Conservation (phyloP, 2,888 invertebrate species). For the Endotricha flammealis region DNA sequence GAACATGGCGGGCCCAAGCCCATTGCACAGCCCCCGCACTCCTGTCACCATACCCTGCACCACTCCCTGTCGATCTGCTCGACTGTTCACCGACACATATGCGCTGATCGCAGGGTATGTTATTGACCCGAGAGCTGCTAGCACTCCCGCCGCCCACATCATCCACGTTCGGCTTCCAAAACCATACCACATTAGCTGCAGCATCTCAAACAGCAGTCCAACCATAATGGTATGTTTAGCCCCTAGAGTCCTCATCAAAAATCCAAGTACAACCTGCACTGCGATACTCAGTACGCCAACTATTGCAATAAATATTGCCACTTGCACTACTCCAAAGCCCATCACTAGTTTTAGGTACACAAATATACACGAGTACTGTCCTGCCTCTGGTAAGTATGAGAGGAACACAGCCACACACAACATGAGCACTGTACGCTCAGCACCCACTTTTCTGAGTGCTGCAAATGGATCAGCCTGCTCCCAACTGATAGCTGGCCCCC, state of each 20-base stretch:
- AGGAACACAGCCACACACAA: conserved; percentile 98
- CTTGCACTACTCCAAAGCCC: conserved; percentile 96
- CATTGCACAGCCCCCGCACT: conserved; percentile 98
- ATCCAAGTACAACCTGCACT: conserved; percentile 92
- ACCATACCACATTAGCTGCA: conserved; percentile 98
- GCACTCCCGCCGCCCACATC: conserved; percentile 99
- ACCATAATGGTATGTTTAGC: conserved; percentile 98
- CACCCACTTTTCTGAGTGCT: conserved; percentile 93
- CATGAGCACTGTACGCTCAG: conserved; percentile 96
- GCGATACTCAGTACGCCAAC: conserved; percentile 97
- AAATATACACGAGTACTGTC: conserved; percentile 99
- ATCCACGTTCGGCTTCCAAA: conserved; percentile 98
- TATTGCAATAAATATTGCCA: conserved; percentile 98
- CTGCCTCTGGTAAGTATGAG: conserved; percentile 98
- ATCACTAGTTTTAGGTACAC: conserved; percentile 98
- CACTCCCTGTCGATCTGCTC: conserved; percentile 97
- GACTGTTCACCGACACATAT: conserved; percentile 98
- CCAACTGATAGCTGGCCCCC: conserved; percentile 95
- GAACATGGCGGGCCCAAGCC: conserved; percentile 98
- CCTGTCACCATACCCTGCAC: conserved; percentile 99
- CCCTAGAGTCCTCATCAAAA: conserved; percentile 90
- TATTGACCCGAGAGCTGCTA: conserved; percentile 96
- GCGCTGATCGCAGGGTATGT: conserved; percentile 99
- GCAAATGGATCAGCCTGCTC: conserved; percentile 99
- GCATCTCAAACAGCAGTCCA: conserved; percentile 96